Conservation (phyloP, 1,140 invertebrate genomes). For the Bombus superbus region DNA sequence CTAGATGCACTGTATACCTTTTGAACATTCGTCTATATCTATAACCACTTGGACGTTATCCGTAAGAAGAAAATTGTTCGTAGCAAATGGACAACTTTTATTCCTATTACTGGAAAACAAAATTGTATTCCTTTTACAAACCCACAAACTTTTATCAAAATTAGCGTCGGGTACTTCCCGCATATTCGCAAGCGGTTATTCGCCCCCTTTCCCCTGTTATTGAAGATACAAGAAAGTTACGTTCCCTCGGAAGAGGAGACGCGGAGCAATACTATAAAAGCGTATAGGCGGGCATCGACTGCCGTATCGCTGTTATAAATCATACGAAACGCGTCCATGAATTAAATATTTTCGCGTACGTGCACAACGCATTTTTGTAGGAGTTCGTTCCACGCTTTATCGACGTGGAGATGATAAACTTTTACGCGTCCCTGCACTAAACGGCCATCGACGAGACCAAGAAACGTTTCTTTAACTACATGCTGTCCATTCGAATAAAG, state of each 20-base stretch:
- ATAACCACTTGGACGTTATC: not conserved
- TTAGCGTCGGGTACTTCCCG: slow-evolving; percentile 1
- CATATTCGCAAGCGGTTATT: not conserved
- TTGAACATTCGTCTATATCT: not conserved
- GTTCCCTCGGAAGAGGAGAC: not conserved
- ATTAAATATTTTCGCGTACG: slow-evolving; percentile 26
- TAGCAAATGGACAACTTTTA: not conserved
- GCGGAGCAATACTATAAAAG: slow-evolving; percentile 15
- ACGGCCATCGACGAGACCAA: not conserved
- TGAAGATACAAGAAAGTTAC: slow-evolving; percentile 9
- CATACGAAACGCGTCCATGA: slow-evolving; percentile 18
- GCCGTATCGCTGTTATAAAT: slow-evolving; percentile 17
- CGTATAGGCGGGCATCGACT: slow-evolving; percentile 9
- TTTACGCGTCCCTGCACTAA: not conserved
- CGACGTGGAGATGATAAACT: slow-evolving; percentile 22
- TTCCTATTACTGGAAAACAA: not conserved
- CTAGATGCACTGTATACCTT: not conserved
- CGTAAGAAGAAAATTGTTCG: not conserved
- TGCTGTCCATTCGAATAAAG: not conserved
- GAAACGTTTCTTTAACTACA: slow-evolving; percentile 5
- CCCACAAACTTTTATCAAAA: slow-evolving; percentile 22
- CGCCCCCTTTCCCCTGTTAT: not conserved
- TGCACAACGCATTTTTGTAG: not conserved
- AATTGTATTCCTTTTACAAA: not conserved
- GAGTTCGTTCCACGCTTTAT: slow-evolving; percentile 24